Evolutionary conservation across 2,797 vertebrate genomes (phyloP), one percentile per base, ranked within the genome.

Genomic region (Anniella stebbinsi): DNA sequence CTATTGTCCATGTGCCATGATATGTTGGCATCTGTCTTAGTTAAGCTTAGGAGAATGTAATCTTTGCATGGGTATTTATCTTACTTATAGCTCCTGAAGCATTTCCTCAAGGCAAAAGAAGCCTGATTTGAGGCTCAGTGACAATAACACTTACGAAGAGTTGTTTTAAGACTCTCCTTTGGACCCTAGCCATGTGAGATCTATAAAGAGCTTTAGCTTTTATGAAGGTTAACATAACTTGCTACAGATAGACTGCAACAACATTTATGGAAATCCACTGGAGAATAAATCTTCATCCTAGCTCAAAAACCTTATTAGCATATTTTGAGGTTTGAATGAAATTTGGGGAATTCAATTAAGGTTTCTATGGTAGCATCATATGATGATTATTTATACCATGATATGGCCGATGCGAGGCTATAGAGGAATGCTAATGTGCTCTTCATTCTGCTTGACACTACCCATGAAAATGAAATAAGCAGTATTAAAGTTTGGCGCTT

Each of bases 1-100:
- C 94, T 95, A 54, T 86, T 87, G 83, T 93, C 87, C 86, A n/a
- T n/a, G 89, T 92, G 92, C 66, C 82, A 1, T 94, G 89, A 66
- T 91, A 60, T 12, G 57, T 92, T 89, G 92, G 60, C 89, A 93
- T 95, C 88, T 95, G 88, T 93, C 89, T 92, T 93, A 91, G 85
- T 78, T 96, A 89, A 95, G 92, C 89, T 95, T 87, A 88, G 66
- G 80, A 90, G 87, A 94, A 95, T 45, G 23, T 87, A 87, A 51
- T 93, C 66, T 78, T 57, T 81, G 87, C 70, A 87, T 70, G 73
- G 84, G 67, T 25, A 77, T 92, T 95, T 92, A 33, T 93, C 87
- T 89, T 93, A 82, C 93, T 93, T 94, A 88, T 70, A 91, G 51
- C 70, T 82, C 73, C 87, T 93, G 11, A 25, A 87, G 30, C 2